These are phyloP conservation scores for Chrysopilus asiliformis DNA, from an alignment of 2,888 invertebrate species.

Conservation along the genomic window DNA sequence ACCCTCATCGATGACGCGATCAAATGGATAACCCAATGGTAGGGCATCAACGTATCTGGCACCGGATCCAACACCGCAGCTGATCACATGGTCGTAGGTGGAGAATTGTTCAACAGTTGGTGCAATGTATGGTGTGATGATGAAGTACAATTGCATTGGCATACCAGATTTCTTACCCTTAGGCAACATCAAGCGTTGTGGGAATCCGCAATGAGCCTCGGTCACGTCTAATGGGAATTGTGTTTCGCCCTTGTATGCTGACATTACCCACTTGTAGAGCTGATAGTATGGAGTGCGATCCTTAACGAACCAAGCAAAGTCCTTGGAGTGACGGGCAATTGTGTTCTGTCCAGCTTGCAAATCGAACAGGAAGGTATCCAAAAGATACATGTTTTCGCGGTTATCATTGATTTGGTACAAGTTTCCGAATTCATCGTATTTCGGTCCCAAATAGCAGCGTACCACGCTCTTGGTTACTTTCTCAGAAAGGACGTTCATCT, in stretches of 20 bases:
- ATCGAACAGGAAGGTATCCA: slow-evolving; percentile 48
- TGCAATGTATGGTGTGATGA: slow-evolving; percentile 44
- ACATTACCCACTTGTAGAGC: slow-evolving; percentile 47
- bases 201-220: slow-evolving; percentile 52
- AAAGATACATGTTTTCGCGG: slow-evolving; percentile 48
- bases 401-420: slow-evolving; percentile 44
- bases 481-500: slow-evolving; percentile 43
- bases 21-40: slow-evolving; percentile 61
- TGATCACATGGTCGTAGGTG: slow-evolving; percentile 38
- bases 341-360: slow-evolving; percentile 50
- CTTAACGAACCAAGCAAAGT: slow-evolving; percentile 47
- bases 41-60: slow-evolving; percentile 44
- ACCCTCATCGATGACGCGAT: slow-evolving; percentile 46
- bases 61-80: slow-evolving; percentile 42
- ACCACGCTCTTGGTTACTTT: slow-evolving; percentile 46
- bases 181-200: slow-evolving; percentile 56
- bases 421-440: slow-evolving; percentile 45
- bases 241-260: slow-evolving; percentile 41
- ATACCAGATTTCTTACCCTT: slow-evolving; percentile 54
- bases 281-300: slow-evolving; percentile 52
- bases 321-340: slow-evolving; percentile 51
- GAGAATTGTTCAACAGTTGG: slow-evolving; percentile 36
- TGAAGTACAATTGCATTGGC: slow-evolving; percentile 49
- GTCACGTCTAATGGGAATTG: slow-evolving; percentile 41
- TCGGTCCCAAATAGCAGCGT: slow-evolving; percentile 55